Conservation (phyloP, 2,113 vertebrate genomes). For the Morone chrysops region DNA sequence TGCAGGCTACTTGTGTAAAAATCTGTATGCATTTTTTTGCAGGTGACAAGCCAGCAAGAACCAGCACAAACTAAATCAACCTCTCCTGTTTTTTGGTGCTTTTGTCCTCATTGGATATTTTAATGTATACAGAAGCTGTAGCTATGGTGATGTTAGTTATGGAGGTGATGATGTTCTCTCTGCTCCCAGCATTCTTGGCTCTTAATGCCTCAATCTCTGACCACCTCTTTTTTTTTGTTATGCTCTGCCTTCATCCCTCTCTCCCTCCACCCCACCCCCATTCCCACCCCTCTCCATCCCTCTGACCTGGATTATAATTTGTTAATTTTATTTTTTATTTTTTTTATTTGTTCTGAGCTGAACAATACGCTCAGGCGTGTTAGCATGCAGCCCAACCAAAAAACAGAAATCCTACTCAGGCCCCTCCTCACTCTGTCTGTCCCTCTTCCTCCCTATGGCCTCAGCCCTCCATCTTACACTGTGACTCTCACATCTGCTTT, state of each 20-base stretch:
- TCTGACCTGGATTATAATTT: conserved; percentile 77
- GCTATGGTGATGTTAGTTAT: conserved; percentile 12
- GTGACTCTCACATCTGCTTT: conserved; percentile 19
- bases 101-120: conserved; percentile 1
- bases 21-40: neutral
- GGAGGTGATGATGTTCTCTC: conserved; percentile 20
- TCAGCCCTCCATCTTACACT: conserved; percentile 62
- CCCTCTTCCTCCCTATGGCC: conserved; percentile 48
- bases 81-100: neutral
- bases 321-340: neutral
- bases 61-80: neutral
- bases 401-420: conserved; percentile 49
- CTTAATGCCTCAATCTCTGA: conserved; percentile 58
- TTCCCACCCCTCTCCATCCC: conserved; percentile 33
- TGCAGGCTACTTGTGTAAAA: conserved; percentile 34
- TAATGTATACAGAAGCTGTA: neutral
- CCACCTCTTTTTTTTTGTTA: conserved; percentile 51
- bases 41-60: conserved; percentile 23
- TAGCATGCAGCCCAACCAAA: conserved; percentile 63
- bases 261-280: neutral
- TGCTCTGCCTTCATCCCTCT: conserved; percentile 33
- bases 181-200: conserved; percentile 31
- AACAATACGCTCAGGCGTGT: conserved; percentile 71
- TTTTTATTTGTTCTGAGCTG: conserved; percentile 65
- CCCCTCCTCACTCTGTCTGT: conserved; percentile 43